phyloP scores from a whole-genome alignment of 1,140 invertebrate genomes.

The Chlorops oryzae region DNA sequence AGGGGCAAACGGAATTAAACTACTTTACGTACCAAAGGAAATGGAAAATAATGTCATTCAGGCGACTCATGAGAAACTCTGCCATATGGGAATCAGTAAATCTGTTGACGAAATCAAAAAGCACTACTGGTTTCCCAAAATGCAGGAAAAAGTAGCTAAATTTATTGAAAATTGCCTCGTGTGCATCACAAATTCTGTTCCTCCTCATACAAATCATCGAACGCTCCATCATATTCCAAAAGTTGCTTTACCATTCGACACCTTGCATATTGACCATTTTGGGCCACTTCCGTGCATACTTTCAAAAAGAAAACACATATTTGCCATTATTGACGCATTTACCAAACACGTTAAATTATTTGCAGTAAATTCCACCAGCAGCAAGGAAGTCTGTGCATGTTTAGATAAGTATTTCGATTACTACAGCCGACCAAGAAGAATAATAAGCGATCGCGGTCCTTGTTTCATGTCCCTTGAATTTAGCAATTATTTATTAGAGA shows the following conservation, averaged over 20 bases:
- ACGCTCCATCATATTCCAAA: background rate
- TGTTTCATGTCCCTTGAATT: background rate
- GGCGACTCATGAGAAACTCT: background rate
- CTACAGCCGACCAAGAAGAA: too few species aligned
- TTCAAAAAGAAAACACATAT: slow-evolving; percentile 8
- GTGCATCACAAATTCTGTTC: slow-evolving; percentile 4
- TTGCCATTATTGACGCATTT: slow-evolving; percentile 3
- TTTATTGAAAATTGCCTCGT: background rate
- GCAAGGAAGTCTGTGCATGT: too few species aligned
- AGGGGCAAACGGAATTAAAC: too few species aligned
- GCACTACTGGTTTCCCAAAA: too few species aligned
- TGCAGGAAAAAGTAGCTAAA: background rate
- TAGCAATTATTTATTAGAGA: background rate
- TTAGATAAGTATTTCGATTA: too few species aligned
- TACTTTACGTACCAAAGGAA: background rate
- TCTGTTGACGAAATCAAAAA: too few species aligned
- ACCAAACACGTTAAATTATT: background rate
- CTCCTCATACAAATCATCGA: background rate
- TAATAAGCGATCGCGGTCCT: background rate
- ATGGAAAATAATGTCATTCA: background rate
- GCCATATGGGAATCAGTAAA: background rate
- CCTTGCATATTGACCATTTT: background rate
- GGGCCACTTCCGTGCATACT: slow-evolving; percentile 2
- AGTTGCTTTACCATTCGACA: background rate
- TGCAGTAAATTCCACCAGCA: too few species aligned